Conservation (phyloP, 2,888 invertebrate genomes). For the Dicycla oo region DNA sequence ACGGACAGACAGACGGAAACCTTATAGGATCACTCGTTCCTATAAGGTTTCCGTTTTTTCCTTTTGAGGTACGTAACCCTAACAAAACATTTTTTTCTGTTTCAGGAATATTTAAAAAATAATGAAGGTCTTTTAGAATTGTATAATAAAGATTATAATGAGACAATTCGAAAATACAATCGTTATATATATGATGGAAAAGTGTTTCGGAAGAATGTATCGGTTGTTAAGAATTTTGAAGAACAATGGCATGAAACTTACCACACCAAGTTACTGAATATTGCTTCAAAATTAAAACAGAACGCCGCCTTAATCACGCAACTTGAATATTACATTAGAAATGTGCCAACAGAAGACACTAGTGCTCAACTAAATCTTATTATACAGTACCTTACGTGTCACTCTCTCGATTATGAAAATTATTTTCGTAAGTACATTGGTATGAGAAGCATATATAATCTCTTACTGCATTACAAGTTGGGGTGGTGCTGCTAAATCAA, state of each 20-base stretch:
- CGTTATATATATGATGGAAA: slow-evolving; percentile 12
- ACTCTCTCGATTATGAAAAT: too few relatives aligned
- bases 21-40: too few relatives aligned
- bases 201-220: background rate
- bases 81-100: background rate
- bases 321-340: slow-evolving; percentile 56
- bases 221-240: accelerated
- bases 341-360: slow-evolving; percentile 57
- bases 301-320: slow-evolving; percentile 44
- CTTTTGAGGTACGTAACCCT: too few relatives aligned
- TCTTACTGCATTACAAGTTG: too few relatives aligned
- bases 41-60: too few relatives aligned
- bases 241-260: accelerated
- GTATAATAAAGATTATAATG: background rate
- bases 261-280: background rate
- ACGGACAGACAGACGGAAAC: too few relatives aligned
- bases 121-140: slow-evolving; percentile 9
- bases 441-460: too few relatives aligned
- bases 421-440: too few relatives aligned
- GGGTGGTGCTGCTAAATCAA: too few relatives aligned
- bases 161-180: background rate
- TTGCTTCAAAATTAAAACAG: slow-evolving; percentile 36
- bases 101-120: slow-evolving; percentile 44
- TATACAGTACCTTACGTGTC: slow-evolving; percentile 31
- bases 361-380: slow-evolving; percentile 51